Conservation (phyloP, 2,888 invertebrate species). For the Harpalus rufipes region DNA sequence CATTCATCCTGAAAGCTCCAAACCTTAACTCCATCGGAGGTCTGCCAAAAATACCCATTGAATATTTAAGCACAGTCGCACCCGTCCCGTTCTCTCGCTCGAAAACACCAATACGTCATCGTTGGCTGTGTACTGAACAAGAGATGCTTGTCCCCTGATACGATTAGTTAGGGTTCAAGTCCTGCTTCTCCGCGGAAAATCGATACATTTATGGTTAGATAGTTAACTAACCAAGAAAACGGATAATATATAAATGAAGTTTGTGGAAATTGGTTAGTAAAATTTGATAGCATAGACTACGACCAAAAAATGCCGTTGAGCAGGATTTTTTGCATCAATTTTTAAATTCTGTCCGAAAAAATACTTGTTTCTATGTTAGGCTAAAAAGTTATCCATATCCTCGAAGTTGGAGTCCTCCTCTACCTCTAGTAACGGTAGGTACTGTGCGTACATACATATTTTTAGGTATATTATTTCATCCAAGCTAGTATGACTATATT, state of each 20-base stretch:
- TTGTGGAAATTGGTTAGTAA: background rate
- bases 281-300: no score
- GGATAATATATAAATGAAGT: background rate
- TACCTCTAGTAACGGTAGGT: no score
- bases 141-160: slow-evolving; percentile 49
- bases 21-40: slow-evolving; percentile 25
- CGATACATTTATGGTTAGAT: slow-evolving; percentile 40
- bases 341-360: no score
- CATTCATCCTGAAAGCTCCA: slow-evolving; percentile 28
- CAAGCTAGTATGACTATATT: background rate
- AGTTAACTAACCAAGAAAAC: slow-evolving; percentile 2
- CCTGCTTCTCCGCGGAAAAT: slow-evolving; percentile 38
- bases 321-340: no score
- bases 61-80: slow-evolving; percentile 22
- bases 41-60: slow-evolving; percentile 35
- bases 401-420: no score
- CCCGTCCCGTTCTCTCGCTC: background rate
- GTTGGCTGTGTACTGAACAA: background rate
- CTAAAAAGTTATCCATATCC: no score
- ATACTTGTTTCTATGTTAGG: no score
- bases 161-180: slow-evolving; percentile 62
- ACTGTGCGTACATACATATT: no score
- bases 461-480: no score
- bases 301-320: no score
- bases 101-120: slow-evolving; percentile 24